Percentiles rank a stretch among this genome's conserved stretches.
phyloP scores from a whole-genome alignment of 2,888 invertebrate species.

The Drosophila niveifrons region DNA sequence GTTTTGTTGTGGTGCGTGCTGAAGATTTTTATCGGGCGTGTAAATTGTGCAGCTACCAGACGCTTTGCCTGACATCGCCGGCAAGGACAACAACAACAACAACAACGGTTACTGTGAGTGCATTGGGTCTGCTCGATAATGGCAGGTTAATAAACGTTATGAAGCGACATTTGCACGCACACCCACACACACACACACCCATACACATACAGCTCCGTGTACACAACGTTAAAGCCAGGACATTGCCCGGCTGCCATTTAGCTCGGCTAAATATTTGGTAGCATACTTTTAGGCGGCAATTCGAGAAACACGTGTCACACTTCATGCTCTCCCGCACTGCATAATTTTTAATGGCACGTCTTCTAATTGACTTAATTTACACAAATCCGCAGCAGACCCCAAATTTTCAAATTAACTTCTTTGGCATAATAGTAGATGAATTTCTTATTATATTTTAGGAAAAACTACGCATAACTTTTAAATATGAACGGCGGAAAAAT shows the following conservation, averaged over 20 bases:
- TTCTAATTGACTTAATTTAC: conserved; percentile 36
- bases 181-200: conserved; percentile 14
- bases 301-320: conserved; percentile 31
- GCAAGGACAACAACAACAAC: conserved; percentile 15
- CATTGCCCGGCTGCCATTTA: conserved; percentile 12
- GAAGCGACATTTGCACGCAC: conserved; percentile 54
- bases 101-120: conserved; percentile 30
- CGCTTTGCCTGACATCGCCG: conserved; percentile 36
- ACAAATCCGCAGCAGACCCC: not conserved
- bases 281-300: conserved; percentile 19
- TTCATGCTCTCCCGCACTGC: conserved; percentile 1
- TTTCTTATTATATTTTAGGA: not conserved
- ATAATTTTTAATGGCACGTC: conserved; percentile 49
- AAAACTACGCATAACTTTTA: not conserved
- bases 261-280: conserved; percentile 4
- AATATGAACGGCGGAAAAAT: not conserved
- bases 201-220: not conserved
- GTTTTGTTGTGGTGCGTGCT: conserved; percentile 70
- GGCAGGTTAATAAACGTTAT: conserved; percentile 78
- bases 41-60: conserved; percentile 61
- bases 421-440: not conserved
- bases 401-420: not conserved
- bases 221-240: not conserved
- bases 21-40: conserved; percentile 69
- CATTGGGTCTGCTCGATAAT: conserved; percentile 60